Conservation (phyloP, 2,797 vertebrate species). For the Anguilla obscura region DNA sequence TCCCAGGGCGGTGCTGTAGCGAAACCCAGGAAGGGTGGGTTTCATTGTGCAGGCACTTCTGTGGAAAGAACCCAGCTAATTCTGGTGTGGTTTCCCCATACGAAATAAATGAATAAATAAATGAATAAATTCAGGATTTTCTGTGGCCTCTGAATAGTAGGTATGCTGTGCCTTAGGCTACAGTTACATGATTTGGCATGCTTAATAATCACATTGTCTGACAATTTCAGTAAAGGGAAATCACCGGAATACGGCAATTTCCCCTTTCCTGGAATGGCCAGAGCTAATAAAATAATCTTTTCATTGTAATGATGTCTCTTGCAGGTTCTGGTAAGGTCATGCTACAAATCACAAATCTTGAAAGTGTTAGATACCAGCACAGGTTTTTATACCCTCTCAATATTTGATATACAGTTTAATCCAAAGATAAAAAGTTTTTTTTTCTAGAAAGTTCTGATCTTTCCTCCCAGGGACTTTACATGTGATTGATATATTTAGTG, state of each 20-base stretch:
- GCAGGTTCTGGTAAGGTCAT: background rate
- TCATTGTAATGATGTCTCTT: background rate
- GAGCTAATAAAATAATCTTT: background rate
- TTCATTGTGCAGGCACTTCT: no score
- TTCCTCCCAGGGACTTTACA: background rate
- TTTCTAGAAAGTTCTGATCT: constrained; percentile 13
- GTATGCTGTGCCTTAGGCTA: background rate
- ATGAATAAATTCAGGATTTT: background rate
- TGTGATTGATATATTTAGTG: background rate
- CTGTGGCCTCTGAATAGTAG: background rate
- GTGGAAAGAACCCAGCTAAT: no score
- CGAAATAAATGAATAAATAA: background rate
- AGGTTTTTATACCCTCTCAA: background rate
- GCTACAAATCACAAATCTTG: background rate
- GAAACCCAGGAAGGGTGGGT: no score
- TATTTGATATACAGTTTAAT: constrained; percentile 2
- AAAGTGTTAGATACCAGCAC: background rate
- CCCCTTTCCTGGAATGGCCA: background rate
- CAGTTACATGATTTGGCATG: background rate
- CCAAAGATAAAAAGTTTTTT: constrained; percentile 1
- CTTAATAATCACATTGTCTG: background rate
- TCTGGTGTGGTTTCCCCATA: background rate
- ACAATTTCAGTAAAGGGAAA: background rate
- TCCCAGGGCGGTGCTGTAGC: no score
- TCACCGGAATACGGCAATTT: background rate